phyloP scores from a whole-genome alignment of 2,888 invertebrate species.

The Aporophyla nigra region DNA sequence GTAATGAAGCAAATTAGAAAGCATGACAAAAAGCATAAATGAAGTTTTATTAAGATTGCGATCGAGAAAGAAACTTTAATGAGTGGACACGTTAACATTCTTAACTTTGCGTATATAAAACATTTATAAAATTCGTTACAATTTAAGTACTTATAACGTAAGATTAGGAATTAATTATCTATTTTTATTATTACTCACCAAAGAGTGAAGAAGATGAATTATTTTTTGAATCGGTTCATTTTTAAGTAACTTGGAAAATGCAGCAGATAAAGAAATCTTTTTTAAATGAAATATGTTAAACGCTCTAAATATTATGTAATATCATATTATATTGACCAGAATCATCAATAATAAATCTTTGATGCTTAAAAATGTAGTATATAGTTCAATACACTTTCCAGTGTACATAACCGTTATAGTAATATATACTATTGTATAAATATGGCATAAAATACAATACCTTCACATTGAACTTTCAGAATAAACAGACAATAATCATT shows the following conservation, averaged over 20 bases:
- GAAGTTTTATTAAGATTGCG: background rate
- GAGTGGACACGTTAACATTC: background rate
- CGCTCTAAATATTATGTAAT: constrained; percentile 4
- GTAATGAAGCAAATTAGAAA: background rate
- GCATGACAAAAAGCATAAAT: constrained; percentile 1
- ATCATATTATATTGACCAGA: no score
- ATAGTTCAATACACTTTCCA: background rate
- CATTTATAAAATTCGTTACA: constrained; percentile 69
- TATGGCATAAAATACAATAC: constrained; percentile 41
- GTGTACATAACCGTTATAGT: background rate
- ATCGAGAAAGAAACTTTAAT: background rate
- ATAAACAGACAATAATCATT: constrained; percentile 41
- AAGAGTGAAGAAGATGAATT: constrained; percentile 4
- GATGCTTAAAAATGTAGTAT: background rate
- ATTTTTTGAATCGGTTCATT: background rate
- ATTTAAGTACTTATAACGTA: constrained; percentile 55
- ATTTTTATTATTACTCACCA: constrained; percentile 15
- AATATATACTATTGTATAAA: constrained; percentile 9
- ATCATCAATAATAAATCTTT: background rate
- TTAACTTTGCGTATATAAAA: constrained; percentile 16
- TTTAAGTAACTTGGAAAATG: constrained; percentile 34
- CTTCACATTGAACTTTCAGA: constrained; percentile 33
- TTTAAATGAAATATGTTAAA: constrained; percentile 4
- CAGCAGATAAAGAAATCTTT: background rate
- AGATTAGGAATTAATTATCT: constrained; percentile 15